Evolutionary conservation across 2,113 vertebrate genomes (phyloP), one percentile per base, ranked within the genome.

Genomic region (Australoheros scitulus): DNA sequence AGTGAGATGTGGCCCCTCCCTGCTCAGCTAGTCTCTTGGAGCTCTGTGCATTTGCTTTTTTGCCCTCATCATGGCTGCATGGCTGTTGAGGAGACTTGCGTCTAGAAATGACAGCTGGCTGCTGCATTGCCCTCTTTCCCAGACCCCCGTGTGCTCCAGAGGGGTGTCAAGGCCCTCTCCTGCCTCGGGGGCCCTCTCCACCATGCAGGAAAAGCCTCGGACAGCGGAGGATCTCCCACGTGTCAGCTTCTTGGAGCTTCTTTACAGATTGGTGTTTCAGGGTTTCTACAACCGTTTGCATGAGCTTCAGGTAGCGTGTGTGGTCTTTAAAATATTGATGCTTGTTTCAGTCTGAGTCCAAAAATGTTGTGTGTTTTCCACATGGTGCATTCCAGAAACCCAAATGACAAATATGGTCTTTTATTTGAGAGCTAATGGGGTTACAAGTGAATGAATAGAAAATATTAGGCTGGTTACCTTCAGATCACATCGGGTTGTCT

Each of bases 231-330:
- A 96, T 68, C 92, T 96, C 4, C 94, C 92, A 2, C 75, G 7
- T 1, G 84, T 94, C 78, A 88, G 79, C 56, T 24, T 81, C 24
- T 60, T 68, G 61, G 81, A 88, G 38, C 34, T 93, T 29, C 10
- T 95, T 2, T 95, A 92, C 91, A 95, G 92, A 57, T 8, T 95
- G 74, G 13, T 89, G 11, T 91, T 94, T 78, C 88, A 92, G 83
- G 93, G 95, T 1, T 96, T 92, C 87, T 75, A 88, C 76, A 94
- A 77, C 26, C 91, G 88, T 34, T 6, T 93, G 58, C 95, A 96
- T 75, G 95, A 96, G 77, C 79, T 96, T 1, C 95, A 96, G 95
- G 95, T 96, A 93, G 41, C 6, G 22, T 17, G 22, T 17, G 4
- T 2, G 9, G 11, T 18, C 38, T 74, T 22, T 77, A 14, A 41